Evolutionary conservation across 2,797 vertebrate genomes (phyloP).

Genomic region (Macropus fuliginosus): DNA sequence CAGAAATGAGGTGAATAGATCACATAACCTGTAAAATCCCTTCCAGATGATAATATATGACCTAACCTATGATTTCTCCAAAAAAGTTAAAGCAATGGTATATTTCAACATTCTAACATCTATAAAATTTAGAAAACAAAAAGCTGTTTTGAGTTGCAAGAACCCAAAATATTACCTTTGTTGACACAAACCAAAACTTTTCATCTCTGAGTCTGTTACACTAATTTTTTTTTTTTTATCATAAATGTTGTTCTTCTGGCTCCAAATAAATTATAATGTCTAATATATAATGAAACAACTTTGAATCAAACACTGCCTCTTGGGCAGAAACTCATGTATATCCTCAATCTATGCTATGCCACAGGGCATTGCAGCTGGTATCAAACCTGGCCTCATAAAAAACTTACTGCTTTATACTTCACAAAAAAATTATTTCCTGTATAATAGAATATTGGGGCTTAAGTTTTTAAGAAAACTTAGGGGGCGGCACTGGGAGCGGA

Average conservation of each 20-base stretch:
- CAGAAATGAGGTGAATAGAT: neutral
- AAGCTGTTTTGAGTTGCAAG: neutral
- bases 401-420: neutral
- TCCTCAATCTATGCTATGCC: neutral
- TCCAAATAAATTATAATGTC: neutral
- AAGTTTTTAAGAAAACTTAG: too few species aligned
- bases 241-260: neutral
- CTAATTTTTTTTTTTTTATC: neutral
- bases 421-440: neutral
- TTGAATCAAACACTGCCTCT: neutral
- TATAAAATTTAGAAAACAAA: neutral
- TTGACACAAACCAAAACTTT: neutral
- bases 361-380: neutral
- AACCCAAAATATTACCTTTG: neutral
- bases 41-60: neutral
- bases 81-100: neutral
- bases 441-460: neutral
- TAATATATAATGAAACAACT: neutral
- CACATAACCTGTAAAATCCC: neutral
- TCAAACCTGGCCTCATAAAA: neutral
- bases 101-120: neutral
- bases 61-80: neutral
- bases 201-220: neutral
- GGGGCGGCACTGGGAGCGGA: too few species aligned
- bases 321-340: neutral